A percentile compares a stretch with the other conserved stretches of the same genome.
Conservation (phyloP, 2,797 vertebrate species). For the Sandelia bainsii region DNA sequence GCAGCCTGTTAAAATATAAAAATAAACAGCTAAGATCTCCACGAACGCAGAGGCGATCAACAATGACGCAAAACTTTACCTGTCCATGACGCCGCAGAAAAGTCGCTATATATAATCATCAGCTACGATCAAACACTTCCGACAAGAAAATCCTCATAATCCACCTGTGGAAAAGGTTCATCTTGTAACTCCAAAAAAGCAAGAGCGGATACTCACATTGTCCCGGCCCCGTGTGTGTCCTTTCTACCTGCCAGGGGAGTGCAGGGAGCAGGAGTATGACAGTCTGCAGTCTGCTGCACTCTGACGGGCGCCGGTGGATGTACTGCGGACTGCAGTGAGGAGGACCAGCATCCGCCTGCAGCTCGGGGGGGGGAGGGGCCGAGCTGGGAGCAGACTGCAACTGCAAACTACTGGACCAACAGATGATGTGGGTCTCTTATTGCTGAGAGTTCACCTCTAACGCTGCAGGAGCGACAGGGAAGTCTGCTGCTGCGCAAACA, state of each 20-base stretch:
- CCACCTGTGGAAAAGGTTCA: background rate
- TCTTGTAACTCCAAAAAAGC: background rate
- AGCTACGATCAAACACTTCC: background rate
- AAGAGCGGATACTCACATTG: constrained; percentile 69
- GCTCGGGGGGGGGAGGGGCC: constrained; percentile 3
- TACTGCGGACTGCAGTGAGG: constrained; percentile 68
- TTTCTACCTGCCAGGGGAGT: constrained; percentile 53
- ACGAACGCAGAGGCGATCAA: no score
- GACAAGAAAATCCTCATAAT: background rate
- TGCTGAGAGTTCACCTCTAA: constrained; percentile 10
- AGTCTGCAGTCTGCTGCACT: constrained; percentile 66
- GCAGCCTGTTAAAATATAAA: background rate
- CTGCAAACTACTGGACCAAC: background rate
- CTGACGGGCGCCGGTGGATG: constrained; percentile 35
- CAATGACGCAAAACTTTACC: constrained; percentile 35
- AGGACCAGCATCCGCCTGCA: constrained; percentile 29
- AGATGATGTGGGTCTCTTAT: background rate
- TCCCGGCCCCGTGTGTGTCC: constrained; percentile 18
- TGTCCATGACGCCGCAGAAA: constrained; percentile 35
- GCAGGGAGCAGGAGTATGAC: constrained; percentile 51
- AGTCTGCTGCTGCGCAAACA: background rate
- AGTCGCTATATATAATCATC: constrained; percentile 12
- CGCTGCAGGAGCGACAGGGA: background rate
- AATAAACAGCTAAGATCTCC: background rate
- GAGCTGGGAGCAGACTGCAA: constrained; percentile 14